Evolutionary conservation across 2,888 invertebrate species (phyloP), one percentile per base, ranked within the genome.

Genomic region (Hirtodrosophila trivittata): DNA sequence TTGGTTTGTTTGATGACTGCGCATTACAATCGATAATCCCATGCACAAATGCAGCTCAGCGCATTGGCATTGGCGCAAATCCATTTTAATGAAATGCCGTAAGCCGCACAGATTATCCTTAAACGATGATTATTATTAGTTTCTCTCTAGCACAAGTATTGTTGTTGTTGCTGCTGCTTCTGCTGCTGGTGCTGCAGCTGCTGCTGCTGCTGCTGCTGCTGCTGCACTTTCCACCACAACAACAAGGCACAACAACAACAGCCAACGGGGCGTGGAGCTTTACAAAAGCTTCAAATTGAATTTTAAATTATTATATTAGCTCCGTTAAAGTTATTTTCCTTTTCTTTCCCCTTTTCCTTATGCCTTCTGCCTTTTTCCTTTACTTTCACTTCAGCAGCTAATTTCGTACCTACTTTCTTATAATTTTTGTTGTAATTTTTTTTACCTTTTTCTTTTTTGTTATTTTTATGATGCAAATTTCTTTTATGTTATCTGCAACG

Each of bases 21-120:
- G 83, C 80, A 80, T 72, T 80, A 83, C 77, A 80, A 80, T 80
- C 80, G 80, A 80, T 80, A 80, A 83, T 80, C 75, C 72, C 68
- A 59, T 80, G 80, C 80, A 80, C 68, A 80, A 80, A 83, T 78
- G 78, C 78, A 80, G 75, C 71, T 83, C 60, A 83, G 80, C 68
- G 63, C 57, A 57, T 58, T 58, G 80, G 68, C 74, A 71, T 82
- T 78, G 67, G 60, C 76, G 74, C 67, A 80, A 80, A 80, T 75
- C 80, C 80, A 80, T 80, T 80, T 80, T 80, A 80, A 83, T 80
- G 80, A 83, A 78, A 76, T 71, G 72, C 72, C 49, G 26, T 65
- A 65, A 73, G 65, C 73, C 60, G 37, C 54, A 57, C 57, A 66
- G 71, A 70, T 81, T 55, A 80, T 74, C 81, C 74, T 59, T 65